Conservation (phyloP, 2,888 invertebrate genomes). For the Camptogramma bilineatum region DNA sequence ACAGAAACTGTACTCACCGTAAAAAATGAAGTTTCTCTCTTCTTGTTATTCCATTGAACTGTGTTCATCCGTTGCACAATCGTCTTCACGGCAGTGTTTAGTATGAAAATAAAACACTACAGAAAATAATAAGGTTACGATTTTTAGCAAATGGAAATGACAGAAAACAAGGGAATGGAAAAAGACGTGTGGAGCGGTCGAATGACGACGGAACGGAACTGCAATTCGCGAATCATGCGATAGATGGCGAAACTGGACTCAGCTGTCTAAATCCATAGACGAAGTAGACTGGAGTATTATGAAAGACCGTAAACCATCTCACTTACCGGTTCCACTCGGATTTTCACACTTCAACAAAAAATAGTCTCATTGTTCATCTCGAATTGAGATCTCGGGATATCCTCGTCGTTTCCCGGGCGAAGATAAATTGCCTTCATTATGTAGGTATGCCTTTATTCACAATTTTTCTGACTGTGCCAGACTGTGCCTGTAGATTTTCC, state of each 20-base stretch:
- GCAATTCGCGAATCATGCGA: constrained; percentile 49
- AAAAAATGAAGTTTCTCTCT: constrained; percentile 17
- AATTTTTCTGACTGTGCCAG: too few relatives aligned
- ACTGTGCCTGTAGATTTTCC: too few relatives aligned
- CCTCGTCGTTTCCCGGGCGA: too few relatives aligned
- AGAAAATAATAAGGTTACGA: constrained; percentile 66
- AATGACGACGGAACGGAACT: constrained; percentile 51
- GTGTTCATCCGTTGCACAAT: constrained; percentile 58
- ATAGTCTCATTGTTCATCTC: neutral
- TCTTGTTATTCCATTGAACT: constrained; percentile 29
- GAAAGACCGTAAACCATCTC: constrained; percentile 52
- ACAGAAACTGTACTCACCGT: constrained; percentile 44
- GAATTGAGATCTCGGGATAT: too few relatives aligned
- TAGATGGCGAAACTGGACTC: constrained; percentile 64
- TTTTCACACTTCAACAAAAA: neutral
- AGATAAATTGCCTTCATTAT: too few relatives aligned
- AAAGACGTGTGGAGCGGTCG: constrained; percentile 72
- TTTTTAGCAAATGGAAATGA: constrained; percentile 57
- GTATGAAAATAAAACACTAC: constrained; percentile 56
- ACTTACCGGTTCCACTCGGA: neutral
- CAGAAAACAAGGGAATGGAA: constrained; percentile 78
- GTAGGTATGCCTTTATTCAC: too few relatives aligned
- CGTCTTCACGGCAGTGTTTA: constrained; percentile 58
- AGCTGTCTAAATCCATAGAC: constrained; percentile 60
- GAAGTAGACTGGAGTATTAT: constrained; percentile 47